Evolutionary conservation across 2,113 vertebrate species (phyloP).

Genomic region (Euleptes europaea): DNA sequence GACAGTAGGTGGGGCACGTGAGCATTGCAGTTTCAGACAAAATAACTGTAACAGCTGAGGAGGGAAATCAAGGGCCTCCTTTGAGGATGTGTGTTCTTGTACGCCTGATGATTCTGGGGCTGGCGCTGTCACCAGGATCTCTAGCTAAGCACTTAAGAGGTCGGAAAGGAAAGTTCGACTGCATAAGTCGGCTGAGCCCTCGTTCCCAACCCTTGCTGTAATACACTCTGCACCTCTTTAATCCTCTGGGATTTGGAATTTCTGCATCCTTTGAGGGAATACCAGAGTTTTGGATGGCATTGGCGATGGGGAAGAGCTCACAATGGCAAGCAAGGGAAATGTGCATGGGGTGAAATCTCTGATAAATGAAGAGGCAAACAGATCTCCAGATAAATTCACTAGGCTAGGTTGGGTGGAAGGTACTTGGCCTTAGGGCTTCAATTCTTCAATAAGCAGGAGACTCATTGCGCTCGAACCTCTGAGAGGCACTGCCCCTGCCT

Average conservation of each 20-base stretch:
- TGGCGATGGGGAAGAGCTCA: not conserved
- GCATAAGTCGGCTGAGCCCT: not conserved
- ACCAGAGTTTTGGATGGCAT: not conserved
- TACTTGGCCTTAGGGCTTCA: not conserved
- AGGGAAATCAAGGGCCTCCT: not conserved
- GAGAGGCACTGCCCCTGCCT: no score
- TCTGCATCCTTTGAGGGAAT: not conserved
- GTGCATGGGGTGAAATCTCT: not conserved
- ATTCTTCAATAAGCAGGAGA: not conserved
- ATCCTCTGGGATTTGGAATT: not conserved
- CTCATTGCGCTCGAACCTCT: not conserved
- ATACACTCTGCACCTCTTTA: not conserved
- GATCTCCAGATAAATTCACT: not conserved
- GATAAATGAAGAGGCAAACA: not conserved
- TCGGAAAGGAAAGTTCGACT: not conserved
- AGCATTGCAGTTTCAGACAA: not conserved
- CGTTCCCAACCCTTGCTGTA: no score
- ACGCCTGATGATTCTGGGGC: not conserved
- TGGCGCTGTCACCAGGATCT: not conserved
- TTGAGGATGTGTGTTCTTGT: not conserved
- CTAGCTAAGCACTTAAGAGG: not conserved
- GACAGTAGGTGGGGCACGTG: not conserved
- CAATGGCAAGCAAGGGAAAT: not conserved
- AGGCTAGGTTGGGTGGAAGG: not conserved
- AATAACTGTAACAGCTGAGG: not conserved